Base-by-base conservation (phyloP, 2,113 vertebrate genomes). In the Melanocharis versteri region DNA sequence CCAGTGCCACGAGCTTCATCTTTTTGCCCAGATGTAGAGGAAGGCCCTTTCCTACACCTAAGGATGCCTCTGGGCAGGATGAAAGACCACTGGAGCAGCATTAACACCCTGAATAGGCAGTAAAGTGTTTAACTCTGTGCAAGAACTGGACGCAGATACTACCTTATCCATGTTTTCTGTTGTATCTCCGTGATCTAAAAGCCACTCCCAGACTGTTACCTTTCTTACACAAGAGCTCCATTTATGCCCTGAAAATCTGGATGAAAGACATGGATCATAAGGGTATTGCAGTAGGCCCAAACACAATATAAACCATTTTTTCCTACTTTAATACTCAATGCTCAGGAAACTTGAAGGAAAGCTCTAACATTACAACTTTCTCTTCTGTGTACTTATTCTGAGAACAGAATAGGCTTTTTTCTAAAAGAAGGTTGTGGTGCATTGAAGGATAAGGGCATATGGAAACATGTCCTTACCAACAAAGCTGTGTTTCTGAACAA, bases 91-190 rank as follows among this genome's bases (percentile, higher is more conserved):
- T 64, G 44, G 35, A 78, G 39, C 64, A 48, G 28, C n/a, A 60
- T 30, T 68, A 87, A 57, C 1, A 2, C 19, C 4, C 20, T 40
- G 26, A 83, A 81, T 2, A 58, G 35, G 14, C 14, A 58, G 18
- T 60, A 5, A 91, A 57, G 13, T 39, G 27, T 68, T 93, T 61
- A 60, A 6, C 17, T 75, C 22, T 31, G 14, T 40, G 69, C 10
- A 19, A 0, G 0, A 83, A 30, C 18, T 57, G 47, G 15, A 27
- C 22, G 23, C 9, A 77, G 22, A 22, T 64, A 42, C 6, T 65
- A 3, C 0, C 0, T 33, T 72, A 37, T 33, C 26, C 37, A 44
- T 44, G 12, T 64, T 69, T 39, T 57, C 51, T 71, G 18, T 53
- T 77, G 42, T 50, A 30, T 47, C 19, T 87, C 28, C 0, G 0